Evolutionary conservation across 2,888 invertebrate genomes (phyloP), one percentile per base, ranked within the genome.

Genomic region (Trichogramma evanescens): DNA sequence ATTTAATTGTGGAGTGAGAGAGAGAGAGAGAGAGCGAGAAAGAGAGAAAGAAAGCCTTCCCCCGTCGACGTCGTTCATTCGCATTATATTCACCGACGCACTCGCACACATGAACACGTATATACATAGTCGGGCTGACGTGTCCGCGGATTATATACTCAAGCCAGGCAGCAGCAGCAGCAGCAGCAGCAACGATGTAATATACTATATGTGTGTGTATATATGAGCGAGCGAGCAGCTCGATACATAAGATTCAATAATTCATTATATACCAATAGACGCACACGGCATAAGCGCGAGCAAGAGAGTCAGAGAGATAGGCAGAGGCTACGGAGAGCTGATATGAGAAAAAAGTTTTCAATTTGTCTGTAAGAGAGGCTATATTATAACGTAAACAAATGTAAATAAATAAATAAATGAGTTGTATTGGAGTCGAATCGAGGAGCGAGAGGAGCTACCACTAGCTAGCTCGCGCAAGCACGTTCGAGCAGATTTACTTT

Each of bases 1-100:
- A 64, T 64, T 62, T 64, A 64, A 64, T 64, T 64, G 64, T 58
- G 56, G 64, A 63, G 63, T 58, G 59, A 58, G 49, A 53, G 56
- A 26, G 26, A 26, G 26, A 26, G 26, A 26, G 26, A 26, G 26
- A 26, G 26, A 26, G 13, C 1, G 13, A 13, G 13, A 13, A 2
- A 13, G 26, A 26, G 26, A 26, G 26, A 26, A 26, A 26, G 26
- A 26, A 26, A 26, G 26, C 26, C 26, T 26, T 26, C 26, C 26
- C 26, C 26, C 26, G 26, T 26, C 26, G 26, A 26, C 26, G 26
- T 26, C 26, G 26, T 26, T 26, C 26, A 26, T 26, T 61, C 63
- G 60, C 61, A 65, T 59, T 60, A 55, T 59, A 62, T 56, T 64
- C 48, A 57, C 59, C 48, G 54, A 26, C 26, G 50, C 54, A 48